These are phyloP conservation scores for Hirudo medicinalis DNA, from an alignment of 1,140 invertebrate species.

Conservation along the genomic window DNA sequence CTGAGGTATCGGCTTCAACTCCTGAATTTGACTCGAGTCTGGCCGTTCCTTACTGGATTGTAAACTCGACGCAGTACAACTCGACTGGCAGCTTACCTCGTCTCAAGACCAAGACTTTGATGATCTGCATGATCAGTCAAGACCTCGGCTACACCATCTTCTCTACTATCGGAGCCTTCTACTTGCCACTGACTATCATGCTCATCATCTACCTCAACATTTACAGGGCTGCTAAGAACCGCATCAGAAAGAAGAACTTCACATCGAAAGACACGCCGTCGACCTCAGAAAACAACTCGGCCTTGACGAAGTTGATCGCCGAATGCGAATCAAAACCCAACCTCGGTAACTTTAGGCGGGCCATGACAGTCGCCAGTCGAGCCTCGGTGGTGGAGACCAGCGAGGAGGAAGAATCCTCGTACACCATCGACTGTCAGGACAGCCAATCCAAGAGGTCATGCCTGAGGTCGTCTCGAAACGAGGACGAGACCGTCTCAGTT, in stretches of 20 bases:
- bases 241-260: conserved; percentile 30
- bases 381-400: background rate
- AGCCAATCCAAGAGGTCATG: background rate
- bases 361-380: too few species aligned
- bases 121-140: conserved; percentile 34
- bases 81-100: background rate
- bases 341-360: background rate
- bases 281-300: background rate
- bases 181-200: conserved; percentile 38
- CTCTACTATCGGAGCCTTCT: conserved; percentile 40
- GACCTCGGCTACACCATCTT: conserved; percentile 37
- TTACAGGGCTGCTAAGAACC: conserved; percentile 33
- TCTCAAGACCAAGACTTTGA: conserved; percentile 9
- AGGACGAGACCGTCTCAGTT: too few species aligned
- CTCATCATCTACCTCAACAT: conserved; percentile 39
- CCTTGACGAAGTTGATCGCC: background rate
- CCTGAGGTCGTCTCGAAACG: too few species aligned
- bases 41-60: too few species aligned
- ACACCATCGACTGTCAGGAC: background rate
- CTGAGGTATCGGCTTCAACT: too few species aligned
- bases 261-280: background rate
- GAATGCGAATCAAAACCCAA: background rate
- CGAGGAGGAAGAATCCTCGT: background rate
- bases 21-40: too few species aligned
- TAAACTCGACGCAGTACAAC: background rate